A percentile compares a stretch with the other conserved stretches of the same genome.
phyloP scores from a whole-genome alignment of 1,140 invertebrate genomes.

The Ylistrum balloti region DNA sequence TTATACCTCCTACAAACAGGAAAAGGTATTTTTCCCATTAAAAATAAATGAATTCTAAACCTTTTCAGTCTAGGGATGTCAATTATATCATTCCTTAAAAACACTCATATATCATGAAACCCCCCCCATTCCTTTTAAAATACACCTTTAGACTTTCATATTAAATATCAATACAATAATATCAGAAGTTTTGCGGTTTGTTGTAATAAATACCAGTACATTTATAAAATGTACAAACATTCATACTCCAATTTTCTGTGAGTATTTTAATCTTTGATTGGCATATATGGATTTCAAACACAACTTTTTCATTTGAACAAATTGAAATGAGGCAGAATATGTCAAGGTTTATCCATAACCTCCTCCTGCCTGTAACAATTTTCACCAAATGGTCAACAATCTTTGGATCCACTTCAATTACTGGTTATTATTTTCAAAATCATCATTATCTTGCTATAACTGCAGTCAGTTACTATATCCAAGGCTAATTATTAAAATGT shows the following conservation, averaged over 20 bases:
- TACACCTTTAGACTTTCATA: too few species aligned
- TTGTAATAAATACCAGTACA: not conserved
- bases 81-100: not conserved
- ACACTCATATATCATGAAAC: not conserved
- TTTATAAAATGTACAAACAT: not conserved
- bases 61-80: not conserved
- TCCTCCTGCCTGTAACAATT: too few species aligned
- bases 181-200: too few species aligned
- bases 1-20: too few species aligned
- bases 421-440: too few species aligned
- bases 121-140: not conserved
- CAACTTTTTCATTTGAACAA: not conserved
- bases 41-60: too few species aligned
- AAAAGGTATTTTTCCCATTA: too few species aligned
- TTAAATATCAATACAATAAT: not conserved
- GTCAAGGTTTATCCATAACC: not conserved
- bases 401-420: too few species aligned
- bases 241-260: not conserved
- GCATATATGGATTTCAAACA: not conserved
- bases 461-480: too few species aligned
- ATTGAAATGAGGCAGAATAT: not conserved
- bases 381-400: too few species aligned
- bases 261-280: conserved; percentile 22
- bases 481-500: too few species aligned
- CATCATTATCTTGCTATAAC: too few species aligned